Percentiles rank a stretch among this genome's conserved stretches.
Evolutionary conservation across 2,888 invertebrate species (phyloP).

Genomic region (Lithophane ornitopus): DNA sequence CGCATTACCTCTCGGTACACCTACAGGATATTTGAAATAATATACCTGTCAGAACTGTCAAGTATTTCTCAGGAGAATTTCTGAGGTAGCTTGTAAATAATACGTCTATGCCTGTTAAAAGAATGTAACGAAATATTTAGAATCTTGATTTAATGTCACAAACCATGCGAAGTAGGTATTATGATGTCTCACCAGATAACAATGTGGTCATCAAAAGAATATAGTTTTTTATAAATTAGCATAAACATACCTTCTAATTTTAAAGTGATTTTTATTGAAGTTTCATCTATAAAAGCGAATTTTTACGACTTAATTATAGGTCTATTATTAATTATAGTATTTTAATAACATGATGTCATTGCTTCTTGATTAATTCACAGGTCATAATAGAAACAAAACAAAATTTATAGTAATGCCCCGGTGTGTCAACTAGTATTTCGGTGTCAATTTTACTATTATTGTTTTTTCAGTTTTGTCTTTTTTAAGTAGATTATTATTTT

Average conservation of each 20-base stretch:
- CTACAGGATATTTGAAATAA: too few relatives aligned
- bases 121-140: too few relatives aligned
- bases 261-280: constrained; percentile 31
- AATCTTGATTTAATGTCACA: constrained; percentile 6
- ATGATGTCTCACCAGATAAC: constrained; percentile 37
- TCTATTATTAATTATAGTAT: constrained; percentile 26
- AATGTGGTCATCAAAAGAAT: constrained; percentile 27
- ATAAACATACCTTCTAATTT: constrained; percentile 21
- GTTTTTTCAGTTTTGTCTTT: neutral
- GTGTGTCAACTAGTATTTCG: constrained; percentile 12
- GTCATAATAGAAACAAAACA: constrained; percentile 18
- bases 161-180: neutral
- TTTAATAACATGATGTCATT: neutral
- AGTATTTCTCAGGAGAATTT: too few relatives aligned
- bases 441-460: constrained; percentile 1
- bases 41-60: too few relatives aligned
- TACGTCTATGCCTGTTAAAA: too few relatives aligned
- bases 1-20: too few relatives aligned
- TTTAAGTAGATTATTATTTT: neutral
- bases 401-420: constrained; percentile 20
- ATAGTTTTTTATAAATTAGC: constrained; percentile 32
- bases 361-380: constrained; percentile 18
- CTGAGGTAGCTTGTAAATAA: too few relatives aligned
- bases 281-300: constrained; percentile 22
- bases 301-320: constrained; percentile 46